phyloP scores from a whole-genome alignment of 2,797 vertebrate species.

The Gadopsis bispinosus region DNA sequence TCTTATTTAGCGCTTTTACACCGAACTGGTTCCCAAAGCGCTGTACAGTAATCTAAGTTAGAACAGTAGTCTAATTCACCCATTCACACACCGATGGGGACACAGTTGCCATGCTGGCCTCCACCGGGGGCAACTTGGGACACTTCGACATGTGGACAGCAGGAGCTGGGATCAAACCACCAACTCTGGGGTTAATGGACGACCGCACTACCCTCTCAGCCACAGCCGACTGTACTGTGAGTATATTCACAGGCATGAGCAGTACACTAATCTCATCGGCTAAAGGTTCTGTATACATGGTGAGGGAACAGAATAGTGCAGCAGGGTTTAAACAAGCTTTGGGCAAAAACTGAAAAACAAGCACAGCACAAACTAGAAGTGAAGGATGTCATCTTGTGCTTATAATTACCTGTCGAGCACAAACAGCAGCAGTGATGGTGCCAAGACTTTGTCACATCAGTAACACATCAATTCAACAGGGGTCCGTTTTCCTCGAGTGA shows the following conservation, averaged over 20 bases:
- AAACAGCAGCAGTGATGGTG: slow-evolving; percentile 14
- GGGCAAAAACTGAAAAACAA: neutral
- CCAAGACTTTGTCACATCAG: slow-evolving; percentile 6
- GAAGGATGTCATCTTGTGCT: slow-evolving; percentile 19
- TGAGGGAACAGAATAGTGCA: neutral
- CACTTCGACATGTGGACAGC: too few relatives aligned
- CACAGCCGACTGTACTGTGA: too few relatives aligned
- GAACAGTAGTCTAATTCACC: too few relatives aligned
- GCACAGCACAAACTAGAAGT: neutral
- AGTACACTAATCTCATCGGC: neutral
- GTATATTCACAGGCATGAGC: neutral
- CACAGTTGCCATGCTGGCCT: too few relatives aligned
- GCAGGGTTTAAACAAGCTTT: neutral
- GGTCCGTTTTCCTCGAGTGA: neutral
- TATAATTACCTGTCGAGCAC: neutral
- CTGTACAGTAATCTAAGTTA: too few relatives aligned
- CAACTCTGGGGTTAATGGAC: too few relatives aligned
- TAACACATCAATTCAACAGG: neutral
- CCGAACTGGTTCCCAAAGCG: too few relatives aligned
- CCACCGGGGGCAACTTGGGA: too few relatives aligned
- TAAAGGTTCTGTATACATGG: neutral
- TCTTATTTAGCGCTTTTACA: too few relatives aligned
- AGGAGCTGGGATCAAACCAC: too few relatives aligned
- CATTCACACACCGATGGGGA: too few relatives aligned
- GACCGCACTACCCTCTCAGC: too few relatives aligned